Base-by-base conservation (phyloP, 1,140 invertebrate species). In the Pogonomyrmex californicus region DNA sequence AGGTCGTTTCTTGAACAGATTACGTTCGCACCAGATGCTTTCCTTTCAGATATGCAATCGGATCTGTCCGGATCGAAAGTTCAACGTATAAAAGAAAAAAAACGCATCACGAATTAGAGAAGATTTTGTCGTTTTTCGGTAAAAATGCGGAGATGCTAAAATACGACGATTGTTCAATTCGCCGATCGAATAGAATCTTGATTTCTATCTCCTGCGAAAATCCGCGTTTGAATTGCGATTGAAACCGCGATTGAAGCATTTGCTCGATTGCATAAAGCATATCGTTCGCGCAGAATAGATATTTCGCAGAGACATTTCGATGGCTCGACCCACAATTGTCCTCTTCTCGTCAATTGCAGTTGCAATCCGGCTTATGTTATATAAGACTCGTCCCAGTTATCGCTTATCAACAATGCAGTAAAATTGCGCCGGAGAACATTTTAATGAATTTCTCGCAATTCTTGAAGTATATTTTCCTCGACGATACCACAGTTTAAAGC, bases 361-460 rank as follows among this genome's bases (percentile, higher is more conserved):
- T 17, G 65, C 14, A n/a, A 81, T 56, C 49, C 38, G 23, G 23
- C 14, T 49, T 70, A n/a, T 83, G 62, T 83, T 62, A n/a, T 49
- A 17, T 12, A 17, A 60, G n/a, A 9, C 3, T 1, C 56, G 33
- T 5, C 9, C 56, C 41, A 83, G 41, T 75, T 83, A 83, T 30
- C 51, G 41, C 4, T 12, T 58, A 44, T 75, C 41, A 47, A 73
- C 30, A 10, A 41, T 14, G 30, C 68, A 38, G 38, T n/a, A 5
- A 60, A 60, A 75, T n/a, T 62, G n/a, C 12, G 41, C 14, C 23
- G 66, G 60, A 82, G 66, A 47, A 73, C 33, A 71, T 56, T 83
- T 83, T 83, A 83, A 73, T 44, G 51, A 58, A 54, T 75, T 60
- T 58, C 65, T n/a, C 41, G 17, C n/a, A 9, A 58, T 10, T 49